Evolutionary conservation across 2,113 vertebrate genomes (phyloP).

Genomic region (Pithys albifrons): DNA sequence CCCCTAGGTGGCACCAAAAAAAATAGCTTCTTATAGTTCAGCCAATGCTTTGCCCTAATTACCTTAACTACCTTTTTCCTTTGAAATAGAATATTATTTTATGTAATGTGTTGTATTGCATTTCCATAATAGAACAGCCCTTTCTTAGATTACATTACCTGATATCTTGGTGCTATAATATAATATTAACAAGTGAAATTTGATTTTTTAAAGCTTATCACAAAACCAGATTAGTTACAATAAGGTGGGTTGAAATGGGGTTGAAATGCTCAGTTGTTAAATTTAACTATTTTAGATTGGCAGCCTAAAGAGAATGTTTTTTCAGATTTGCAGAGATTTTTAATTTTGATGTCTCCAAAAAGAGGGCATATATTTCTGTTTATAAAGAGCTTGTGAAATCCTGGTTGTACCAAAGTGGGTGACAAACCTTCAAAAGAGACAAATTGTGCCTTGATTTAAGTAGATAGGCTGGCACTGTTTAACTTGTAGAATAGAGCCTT

Average conservation of each 20-base stretch:
- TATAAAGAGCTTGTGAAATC: neutral
- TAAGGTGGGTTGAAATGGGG: neutral
- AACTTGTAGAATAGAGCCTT: neutral
- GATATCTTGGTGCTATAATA: neutral
- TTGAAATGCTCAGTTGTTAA: neutral
- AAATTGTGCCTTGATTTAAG: neutral
- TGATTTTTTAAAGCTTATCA: neutral
- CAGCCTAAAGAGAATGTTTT: neutral
- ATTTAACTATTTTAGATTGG: neutral
- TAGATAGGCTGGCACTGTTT: neutral
- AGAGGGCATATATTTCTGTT: neutral
- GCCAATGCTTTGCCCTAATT: neutral
- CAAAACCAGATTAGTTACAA: neutral
- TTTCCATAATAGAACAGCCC: neutral
- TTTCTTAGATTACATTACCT: neutral
- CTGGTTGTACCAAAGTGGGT: neutral
- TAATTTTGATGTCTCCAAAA: neutral
- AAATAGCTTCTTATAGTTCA: neutral
- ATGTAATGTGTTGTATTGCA: fast-evolving
- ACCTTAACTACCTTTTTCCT: fast-evolving
- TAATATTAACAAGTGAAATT: neutral
- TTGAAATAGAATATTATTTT: fast-evolving
- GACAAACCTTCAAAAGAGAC: neutral
- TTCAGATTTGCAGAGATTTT: neutral
- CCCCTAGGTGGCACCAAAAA: neutral